phyloP scores from a whole-genome alignment of 2,888 invertebrate genomes.

The Crematogaster levior region DNA sequence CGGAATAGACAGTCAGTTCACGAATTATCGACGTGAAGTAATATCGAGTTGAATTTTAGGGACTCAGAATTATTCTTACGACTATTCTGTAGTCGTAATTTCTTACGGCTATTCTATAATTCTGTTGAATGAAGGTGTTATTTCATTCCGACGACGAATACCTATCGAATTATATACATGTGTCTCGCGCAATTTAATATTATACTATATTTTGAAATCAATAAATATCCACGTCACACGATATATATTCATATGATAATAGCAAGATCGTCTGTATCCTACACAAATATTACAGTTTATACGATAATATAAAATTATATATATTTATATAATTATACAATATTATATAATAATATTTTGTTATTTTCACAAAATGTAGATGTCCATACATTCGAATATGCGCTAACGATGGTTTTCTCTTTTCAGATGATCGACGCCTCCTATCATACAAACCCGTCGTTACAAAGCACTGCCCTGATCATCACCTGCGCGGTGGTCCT shows the following conservation, averaged over 20 bases:
- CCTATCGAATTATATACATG: neutral
- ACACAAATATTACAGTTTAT: too few relatives aligned
- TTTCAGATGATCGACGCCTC: conserved; percentile 95
- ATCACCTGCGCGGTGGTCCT: conserved; percentile 93
- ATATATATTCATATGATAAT: too few relatives aligned
- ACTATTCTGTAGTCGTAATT: too few relatives aligned
- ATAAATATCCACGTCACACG: neutral
- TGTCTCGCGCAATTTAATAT: neutral
- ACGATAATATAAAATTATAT: too few relatives aligned
- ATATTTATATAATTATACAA: too few relatives aligned
- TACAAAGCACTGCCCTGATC: conserved; percentile 94
- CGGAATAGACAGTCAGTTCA: neutral
- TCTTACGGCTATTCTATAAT: neutral
- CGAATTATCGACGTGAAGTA: neutral
- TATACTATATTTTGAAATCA: neutral
- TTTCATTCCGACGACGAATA: neutral
- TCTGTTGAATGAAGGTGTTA: neutral
- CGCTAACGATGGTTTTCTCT: conserved; percentile 75
- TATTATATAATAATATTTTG: neutral
- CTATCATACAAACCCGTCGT: conserved; percentile 93
- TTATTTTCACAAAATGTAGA: neutral
- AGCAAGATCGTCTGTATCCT: too few relatives aligned
- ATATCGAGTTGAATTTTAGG: neutral
- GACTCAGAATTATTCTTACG: neutral
- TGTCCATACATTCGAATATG: neutral